Conservation (phyloP, 2,113 vertebrate genomes). For the Sigmodon hispidus region DNA sequence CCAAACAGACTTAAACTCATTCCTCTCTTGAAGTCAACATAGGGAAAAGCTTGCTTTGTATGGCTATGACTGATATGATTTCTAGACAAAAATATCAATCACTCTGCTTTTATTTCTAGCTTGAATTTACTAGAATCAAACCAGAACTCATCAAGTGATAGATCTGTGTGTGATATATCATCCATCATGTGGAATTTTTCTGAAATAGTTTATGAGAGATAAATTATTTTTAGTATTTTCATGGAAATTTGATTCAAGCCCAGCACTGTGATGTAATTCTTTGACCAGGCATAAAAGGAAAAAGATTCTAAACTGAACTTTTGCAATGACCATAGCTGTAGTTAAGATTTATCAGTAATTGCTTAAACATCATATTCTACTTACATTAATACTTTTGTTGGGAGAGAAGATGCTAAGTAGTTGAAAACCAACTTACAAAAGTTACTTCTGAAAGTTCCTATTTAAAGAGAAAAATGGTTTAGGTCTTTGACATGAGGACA, state of each 20-base stretch:
- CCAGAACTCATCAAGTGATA: constrained; percentile 21
- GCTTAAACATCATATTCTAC: neutral
- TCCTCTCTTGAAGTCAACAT: neutral
- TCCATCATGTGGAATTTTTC: constrained; percentile 59
- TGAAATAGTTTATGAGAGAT: constrained; percentile 44
- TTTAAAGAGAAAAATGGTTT: neutral
- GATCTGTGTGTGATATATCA: constrained; percentile 5
- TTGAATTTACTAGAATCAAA: constrained; percentile 46
- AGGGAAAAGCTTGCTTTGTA: constrained; percentile 22
- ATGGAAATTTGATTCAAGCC: constrained; percentile 64
- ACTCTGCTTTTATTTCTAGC: constrained; percentile 37
- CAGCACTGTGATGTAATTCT: constrained; percentile 55
- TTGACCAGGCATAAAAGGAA: neutral
- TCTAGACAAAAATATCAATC: constrained; percentile 17
- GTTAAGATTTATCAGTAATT: neutral
- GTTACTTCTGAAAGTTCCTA: neutral
- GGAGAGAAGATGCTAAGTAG: neutral
- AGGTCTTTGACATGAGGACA: neutral
- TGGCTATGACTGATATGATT: constrained; percentile 1
- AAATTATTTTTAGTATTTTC: constrained; percentile 58
- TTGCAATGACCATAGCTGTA: neutral
- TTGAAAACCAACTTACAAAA: constrained; percentile 23
- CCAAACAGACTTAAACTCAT: neutral
- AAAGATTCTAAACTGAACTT: neutral
- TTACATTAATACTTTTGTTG: neutral